phyloP scores from a whole-genome alignment of 2,113 vertebrate genomes.

The Okapia johnstoni region DNA sequence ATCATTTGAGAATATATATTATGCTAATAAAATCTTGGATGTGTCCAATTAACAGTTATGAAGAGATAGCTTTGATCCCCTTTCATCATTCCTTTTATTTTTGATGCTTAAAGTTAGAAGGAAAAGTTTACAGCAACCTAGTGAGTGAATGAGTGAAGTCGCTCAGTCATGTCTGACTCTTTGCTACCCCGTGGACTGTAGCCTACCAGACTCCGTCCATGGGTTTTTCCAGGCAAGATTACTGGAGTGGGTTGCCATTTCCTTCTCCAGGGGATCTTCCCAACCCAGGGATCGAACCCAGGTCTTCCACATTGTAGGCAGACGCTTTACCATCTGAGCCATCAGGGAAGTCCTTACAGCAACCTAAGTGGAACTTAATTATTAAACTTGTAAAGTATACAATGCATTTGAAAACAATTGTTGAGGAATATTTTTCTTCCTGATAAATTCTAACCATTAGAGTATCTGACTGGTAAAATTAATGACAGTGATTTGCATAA shows the following conservation, averaged over 20 bases:
- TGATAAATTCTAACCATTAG: background rate
- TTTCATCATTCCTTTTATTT: background rate
- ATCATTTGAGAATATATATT: constrained; percentile 9
- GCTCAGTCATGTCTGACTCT: no score
- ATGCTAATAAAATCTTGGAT: constrained; percentile 16
- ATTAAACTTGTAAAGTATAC: background rate
- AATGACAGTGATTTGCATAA: background rate
- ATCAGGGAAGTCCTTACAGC: background rate
- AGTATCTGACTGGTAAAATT: background rate
- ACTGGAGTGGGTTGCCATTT: no score
- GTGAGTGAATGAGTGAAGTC: no score
- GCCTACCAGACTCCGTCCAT: no score
- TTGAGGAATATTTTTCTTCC: background rate
- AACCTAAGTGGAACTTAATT: background rate
- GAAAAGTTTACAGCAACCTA: background rate
- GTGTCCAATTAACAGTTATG: background rate
- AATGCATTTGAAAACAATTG: background rate
- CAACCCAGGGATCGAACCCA: no score
- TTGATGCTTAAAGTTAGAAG: background rate
- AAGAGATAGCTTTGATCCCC: background rate
- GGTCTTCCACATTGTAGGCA: no score
- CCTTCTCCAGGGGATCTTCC: no score
- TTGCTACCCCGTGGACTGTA: no score
- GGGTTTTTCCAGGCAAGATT: no score
- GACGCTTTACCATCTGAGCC: no score